Evolutionary conservation across 2,113 vertebrate genomes (phyloP), one percentile per base, ranked within the genome.

Genomic region (Melospiza georgiana): DNA sequence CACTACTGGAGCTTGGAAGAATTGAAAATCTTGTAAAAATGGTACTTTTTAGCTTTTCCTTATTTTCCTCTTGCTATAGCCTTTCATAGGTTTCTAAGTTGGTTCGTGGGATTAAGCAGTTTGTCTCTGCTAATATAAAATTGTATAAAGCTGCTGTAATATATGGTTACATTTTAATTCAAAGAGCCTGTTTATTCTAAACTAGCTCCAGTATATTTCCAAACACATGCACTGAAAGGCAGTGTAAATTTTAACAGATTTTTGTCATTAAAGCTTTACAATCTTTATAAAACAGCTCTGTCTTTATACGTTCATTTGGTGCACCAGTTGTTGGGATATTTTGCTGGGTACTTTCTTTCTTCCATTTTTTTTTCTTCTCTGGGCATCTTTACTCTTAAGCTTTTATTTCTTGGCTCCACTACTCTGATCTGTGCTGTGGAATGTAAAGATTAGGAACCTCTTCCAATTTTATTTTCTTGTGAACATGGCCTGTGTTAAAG

Each of bases 91-190:
- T 95, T 90, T 96, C 14, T 93, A 86, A 95, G 5, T 81, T 96
- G 82, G 66, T 85, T 97, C 62, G 43, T 87, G 90, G 85, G 89
- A 96, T 95, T 96, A 95, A 97, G 77, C 15, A 15, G 76, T 93
- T 96, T 96, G 89, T 97, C 91, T 97, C 25, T 88, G 46, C 80
- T 96, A 95, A 94, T 97, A 86, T 37, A 95, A 96, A 95, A 84
- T 72, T 17, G 41, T 91, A 20, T 68, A 94, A 92, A 95, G 67
- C 92, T 84, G 55, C 76, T 91, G 63, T 87, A 87, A 77, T 93
- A 68, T 30, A 28, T 39, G 69, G 62, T 84, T 96, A 35, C 54
- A 35, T 90, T 95, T 87, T 90, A 96, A 97, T 52, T 92, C 55
- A 69, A 66, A 96, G 66, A 94, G 77, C 44, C 61, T 61, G 22